Base-by-base conservation (phyloP, 2,113 vertebrate genomes). In the Formicarius rufipectus region DNA sequence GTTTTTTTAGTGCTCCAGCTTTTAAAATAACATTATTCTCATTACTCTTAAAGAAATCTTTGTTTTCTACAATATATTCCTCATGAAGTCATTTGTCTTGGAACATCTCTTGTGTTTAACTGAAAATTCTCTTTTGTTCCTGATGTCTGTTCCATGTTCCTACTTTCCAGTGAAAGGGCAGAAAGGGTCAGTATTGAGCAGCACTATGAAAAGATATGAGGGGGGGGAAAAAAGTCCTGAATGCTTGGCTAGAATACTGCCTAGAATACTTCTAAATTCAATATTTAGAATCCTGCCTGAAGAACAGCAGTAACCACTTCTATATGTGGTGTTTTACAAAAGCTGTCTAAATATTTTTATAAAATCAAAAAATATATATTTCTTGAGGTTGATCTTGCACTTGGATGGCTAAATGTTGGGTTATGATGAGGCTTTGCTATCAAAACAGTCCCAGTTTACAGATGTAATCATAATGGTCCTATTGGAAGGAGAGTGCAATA, bases 301-400 rank as follows among this genome's bases (percentile, higher is more conserved):
- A 66, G 53, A 87, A 37, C 40, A 86, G 90, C 77, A 75, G 37
- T 56, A 60, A 58, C 47, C 72, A 68, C 69, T 55, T 80, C 27
- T 62, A 2, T 53, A 7, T 25, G 23, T 30, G 59, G 35, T 76
- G 60, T 82, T 95, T 96, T 78, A 73, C 69, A 94, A 88, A 81
- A 93, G 64, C 64, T 76, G 90, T 82, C 81, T 76, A 90, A 87
- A 94, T 59, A 58, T 69, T 91, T 90, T 50, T 71, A 84, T 84
- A 90, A 92, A 93, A 96, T 87, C 39, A 47, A 87, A 87, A 91
- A 45, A 33, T 44, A 12, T 44, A 12, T 11, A 68, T 97, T 96
- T 90, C 68, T 95, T 64, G 24, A 56, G 52, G 87, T 95, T 3
- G 6, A 20, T 73, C 89, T 75, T 75, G 45, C 52, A 12, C 78